Base-by-base conservation (phyloP, 2,888 invertebrate species). In the Caenorhabditis drosophilae region DNA sequence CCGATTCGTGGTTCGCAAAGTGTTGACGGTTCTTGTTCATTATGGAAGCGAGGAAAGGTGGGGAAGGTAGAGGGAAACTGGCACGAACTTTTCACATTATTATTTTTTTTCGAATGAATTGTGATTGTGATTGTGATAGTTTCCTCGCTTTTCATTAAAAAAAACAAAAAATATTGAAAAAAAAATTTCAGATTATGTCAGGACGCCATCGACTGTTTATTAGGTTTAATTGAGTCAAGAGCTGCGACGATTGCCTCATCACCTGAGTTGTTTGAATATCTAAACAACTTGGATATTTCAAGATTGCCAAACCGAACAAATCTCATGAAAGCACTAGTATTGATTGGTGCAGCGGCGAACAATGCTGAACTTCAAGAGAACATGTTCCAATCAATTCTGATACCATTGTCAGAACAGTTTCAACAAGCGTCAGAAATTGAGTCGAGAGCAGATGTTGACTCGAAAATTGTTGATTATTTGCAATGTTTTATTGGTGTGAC, bases 311-410 rank as follows among this genome's bases (percentile, higher is more conserved):
- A 63, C 53, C 51, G 89, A 67, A 87, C 89, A 54, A 89, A 89
- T 49, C 84, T 92, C 23, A 90, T 90, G 83, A 88, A 89, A 76
- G 90, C 90, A 1, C 88, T 92, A 61, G 89, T 90, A 12, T 85
- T 89, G 23, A 76, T 80, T 46, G 82, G 81, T 7, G 69, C 78
- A 0, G 62, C 73, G 18, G 69, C 75, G 9, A 71, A 76, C 16
- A 60, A 74, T 40, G 47, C 54, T 7, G 54, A 70, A 16, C 47
- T 75, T 23, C 73, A 72, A 38, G 56, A 77, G 50, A 71, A 70
- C 22, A 79, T 81, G 76, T 74, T 69, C 36, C 49, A 52, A 4
- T 47, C 77, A 77, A 80, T 80, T 41, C 67, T 80, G 0, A 52
- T 69, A 4, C 79, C 79, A 6, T 48, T 80, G 23, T 64, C 67